Base-by-base conservation (phyloP, 2,888 invertebrate genomes). In the Chesias legatella region DNA sequence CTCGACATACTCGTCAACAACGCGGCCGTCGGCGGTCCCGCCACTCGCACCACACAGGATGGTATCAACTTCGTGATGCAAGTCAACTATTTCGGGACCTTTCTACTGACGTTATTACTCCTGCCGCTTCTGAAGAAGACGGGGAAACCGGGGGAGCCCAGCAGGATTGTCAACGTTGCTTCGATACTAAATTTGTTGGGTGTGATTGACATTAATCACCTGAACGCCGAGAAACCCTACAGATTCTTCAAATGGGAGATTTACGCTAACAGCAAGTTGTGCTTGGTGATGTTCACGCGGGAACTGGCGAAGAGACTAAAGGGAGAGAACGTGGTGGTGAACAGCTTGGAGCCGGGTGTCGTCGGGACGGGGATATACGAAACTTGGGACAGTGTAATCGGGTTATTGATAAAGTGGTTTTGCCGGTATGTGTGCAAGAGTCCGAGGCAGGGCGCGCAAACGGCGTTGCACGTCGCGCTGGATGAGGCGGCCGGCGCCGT, bases 81-180 rank as follows among this genome's bases (percentile, higher is more conserved):
- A 24, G 95, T 96, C 1, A 98, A 98, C 73, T 95, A 97, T 63
- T 95, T 94, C 72, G 98, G 98, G 0, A 95, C 95, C 17, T 98
- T 98, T 71, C 85, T 98, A 17, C 83, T 98, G 20, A 97, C 97
- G 0, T 93, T 96, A 64, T 90, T 98, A 6, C 89, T 98, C 1
- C 90, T 95, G 38, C 95, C 94, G 67, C 78, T 95, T 22, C 60
- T 95, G 50, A 94, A 92, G 68, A 91, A 90, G 60, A 56, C 77
- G 0, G 77, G 72, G 0, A 56, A 31, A 0, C 11, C 51, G 3
- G 90, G 91, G 0, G 89, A 90, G 0, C 91, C 92, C 0, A 91
- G 93, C 24, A 90, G 95, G 22, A 91, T 96, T 0, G 89, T 95
- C 0, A 90, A 94, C 4, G 93, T 94, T 0, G 92, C 95, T 0